Evolutionary conservation across 2,113 vertebrate genomes (phyloP).

Genomic region (Philantomba maxwellii): DNA sequence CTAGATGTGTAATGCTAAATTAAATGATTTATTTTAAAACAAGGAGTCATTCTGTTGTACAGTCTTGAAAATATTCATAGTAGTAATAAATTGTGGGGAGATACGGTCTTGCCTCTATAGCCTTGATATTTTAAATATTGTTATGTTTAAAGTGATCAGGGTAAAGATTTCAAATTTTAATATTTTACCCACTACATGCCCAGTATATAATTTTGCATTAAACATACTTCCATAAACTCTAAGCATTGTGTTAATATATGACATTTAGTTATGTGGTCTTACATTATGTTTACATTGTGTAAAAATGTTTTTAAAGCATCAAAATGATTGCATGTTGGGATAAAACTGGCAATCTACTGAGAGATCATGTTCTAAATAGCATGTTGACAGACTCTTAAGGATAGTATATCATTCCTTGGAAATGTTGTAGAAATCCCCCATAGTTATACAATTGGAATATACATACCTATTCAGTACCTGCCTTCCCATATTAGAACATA

Average conservation of each 20-base stretch:
- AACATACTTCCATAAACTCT: background rate
- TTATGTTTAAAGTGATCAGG: conserved; percentile 14
- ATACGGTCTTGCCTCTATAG: background rate
- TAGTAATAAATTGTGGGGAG: background rate
- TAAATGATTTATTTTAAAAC: conserved; percentile 35
- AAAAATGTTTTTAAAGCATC: conserved; percentile 23
- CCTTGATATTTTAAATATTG: conserved; percentile 38
- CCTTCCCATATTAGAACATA: background rate
- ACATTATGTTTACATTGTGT: background rate
- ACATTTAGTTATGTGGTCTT: conserved; percentile 10
- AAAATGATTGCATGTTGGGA: conserved; percentile 14
- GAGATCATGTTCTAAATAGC: background rate
- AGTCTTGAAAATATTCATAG: background rate
- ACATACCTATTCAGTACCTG: background rate
- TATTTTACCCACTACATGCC: background rate
- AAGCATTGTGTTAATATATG: background rate
- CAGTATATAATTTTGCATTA: conserved; percentile 1
- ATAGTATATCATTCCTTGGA: background rate
- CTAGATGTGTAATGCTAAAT: background rate
- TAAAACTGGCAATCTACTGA: background rate
- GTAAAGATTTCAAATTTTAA: conserved; percentile 26
- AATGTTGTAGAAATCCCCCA: background rate
- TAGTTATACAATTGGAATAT: background rate
- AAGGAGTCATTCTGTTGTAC: background rate
- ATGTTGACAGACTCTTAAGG: background rate